These are phyloP conservation scores for Manis crassicaudata DNA, from an alignment of 2,797 vertebrate genomes.

Conservation along the genomic window DNA sequence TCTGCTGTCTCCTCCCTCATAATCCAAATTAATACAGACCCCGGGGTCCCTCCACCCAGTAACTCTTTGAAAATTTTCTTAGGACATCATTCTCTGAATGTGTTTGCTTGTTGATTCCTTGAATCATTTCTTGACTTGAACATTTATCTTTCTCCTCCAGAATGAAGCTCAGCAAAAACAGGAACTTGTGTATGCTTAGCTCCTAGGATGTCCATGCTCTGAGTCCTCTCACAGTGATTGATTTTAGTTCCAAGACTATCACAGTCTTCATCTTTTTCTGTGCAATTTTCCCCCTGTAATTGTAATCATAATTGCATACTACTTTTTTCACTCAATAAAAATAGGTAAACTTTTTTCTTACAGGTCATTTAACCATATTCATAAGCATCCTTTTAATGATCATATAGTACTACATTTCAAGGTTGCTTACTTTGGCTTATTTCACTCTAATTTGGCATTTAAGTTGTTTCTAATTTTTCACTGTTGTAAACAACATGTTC, in stretches of 20 bases:
- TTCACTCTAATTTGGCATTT: constrained; percentile 1
- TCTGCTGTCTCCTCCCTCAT: background rate
- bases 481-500: background rate
- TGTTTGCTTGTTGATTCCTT: background rate
- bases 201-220: background rate
- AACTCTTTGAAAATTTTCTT: background rate
- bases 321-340: background rate
- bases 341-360: background rate
- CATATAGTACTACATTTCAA: background rate
- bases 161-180: background rate
- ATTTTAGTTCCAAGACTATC: background rate
- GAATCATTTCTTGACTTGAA: background rate
- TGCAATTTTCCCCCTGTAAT: background rate
- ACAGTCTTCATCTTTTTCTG: background rate
- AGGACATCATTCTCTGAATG: background rate
- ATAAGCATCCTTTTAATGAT: background rate
- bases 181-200: background rate
- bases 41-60: background rate
- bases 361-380: background rate
- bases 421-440: background rate
- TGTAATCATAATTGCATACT: background rate
- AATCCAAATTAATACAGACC: background rate
- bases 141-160: background rate
- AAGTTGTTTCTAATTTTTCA: constrained; percentile 27
- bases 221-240: background rate